A percentile compares a stretch with the other conserved stretches of the same genome.
Conservation (phyloP, 30 jellyfish, hydroid and myxozoan genomes). For the Sanderia malayensis region DNA sequence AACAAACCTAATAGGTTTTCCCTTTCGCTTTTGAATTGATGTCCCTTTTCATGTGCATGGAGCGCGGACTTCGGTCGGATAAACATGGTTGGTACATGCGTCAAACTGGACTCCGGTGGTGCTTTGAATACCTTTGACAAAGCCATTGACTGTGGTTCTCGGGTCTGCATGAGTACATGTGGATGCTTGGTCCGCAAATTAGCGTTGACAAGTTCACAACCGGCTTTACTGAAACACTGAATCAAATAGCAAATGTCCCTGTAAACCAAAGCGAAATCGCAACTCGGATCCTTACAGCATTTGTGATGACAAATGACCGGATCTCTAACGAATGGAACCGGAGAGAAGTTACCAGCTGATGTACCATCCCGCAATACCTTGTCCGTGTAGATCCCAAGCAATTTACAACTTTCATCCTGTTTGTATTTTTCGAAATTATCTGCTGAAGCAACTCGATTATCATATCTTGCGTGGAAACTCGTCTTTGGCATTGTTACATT, state of each 20-base stretch:
- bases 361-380: slow-evolving; percentile 70
- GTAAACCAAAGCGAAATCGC: slow-evolving; percentile 84
- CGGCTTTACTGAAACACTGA: slow-evolving; percentile 52
- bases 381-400: slow-evolving; percentile 48
- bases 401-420: slow-evolving; percentile 29
- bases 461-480: not conserved
- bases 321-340: slow-evolving; percentile 60
- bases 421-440: slow-evolving; percentile 17
- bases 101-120: slow-evolving; percentile 52
- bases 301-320: slow-evolving; percentile 71
- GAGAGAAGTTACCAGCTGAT: slow-evolving; percentile 76
- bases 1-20: slow-evolving; percentile 25
- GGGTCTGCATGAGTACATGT: slow-evolving; percentile 67
- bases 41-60: not conserved
- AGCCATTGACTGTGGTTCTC: slow-evolving; percentile 52
- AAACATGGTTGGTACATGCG: slow-evolving; percentile 46
- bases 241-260: slow-evolving; percentile 75
- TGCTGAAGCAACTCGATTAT: slow-evolving; percentile 7
- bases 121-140: slow-evolving; percentile 43
- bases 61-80: slow-evolving; percentile 45
- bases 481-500: no score
- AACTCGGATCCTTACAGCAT: slow-evolving; percentile 69
- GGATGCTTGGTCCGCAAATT: slow-evolving; percentile 37
- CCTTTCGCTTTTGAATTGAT: not conserved
- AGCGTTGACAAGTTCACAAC: slow-evolving; percentile 64